Base-by-base conservation (phyloP, 2,888 invertebrate genomes). In the Heliconius aoede region DNA sequence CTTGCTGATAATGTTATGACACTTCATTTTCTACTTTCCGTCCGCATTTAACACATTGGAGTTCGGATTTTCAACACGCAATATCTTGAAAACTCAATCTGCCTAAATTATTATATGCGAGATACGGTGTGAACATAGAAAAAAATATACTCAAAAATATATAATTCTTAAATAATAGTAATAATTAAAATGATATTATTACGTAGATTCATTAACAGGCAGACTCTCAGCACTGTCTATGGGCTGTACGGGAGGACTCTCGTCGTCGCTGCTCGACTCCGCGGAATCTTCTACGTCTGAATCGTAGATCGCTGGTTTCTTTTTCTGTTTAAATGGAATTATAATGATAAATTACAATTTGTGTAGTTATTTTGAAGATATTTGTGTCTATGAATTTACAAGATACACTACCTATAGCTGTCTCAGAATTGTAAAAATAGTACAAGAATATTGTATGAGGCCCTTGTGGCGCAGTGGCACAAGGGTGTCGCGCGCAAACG, bases 201-300 rank as follows among this genome's bases (percentile, higher is more conserved):
- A 92, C 91, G 83, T 60, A n/a, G 83, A 8, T 0, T 90, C 91
- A 0, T 85, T 55, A 7, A 79, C 7, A 0, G 85, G 76, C 4
- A 89, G 1, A 36, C 84, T 83, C 74, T 89, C 89, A 9, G 81
- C 81, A 85, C 91, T 91, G 83, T 93, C 93, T 67, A 91, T 89
- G 8, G 92, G 89, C 83, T 92, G 93, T 76, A 91, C 85, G 30
- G 89, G 89, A 77, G 86, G 91, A 40, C 94, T 95, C 76, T 97
- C 97, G 78, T 97, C 97, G 84, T 97, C 97, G 55, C 96, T 96
- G 60, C 97, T 97, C 15, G 97, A 97, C 89, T 97, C 97, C 0
- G 97, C 97, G 3, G 96, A 96, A 86, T 97, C 97, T 83, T 97
- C 97, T 11, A 96, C 95, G 61, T 97, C 97, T 15, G 97, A 97